Evolutionary conservation across 2,888 invertebrate genomes (phyloP).

Genomic region (Cryptocephalus moraei): DNA sequence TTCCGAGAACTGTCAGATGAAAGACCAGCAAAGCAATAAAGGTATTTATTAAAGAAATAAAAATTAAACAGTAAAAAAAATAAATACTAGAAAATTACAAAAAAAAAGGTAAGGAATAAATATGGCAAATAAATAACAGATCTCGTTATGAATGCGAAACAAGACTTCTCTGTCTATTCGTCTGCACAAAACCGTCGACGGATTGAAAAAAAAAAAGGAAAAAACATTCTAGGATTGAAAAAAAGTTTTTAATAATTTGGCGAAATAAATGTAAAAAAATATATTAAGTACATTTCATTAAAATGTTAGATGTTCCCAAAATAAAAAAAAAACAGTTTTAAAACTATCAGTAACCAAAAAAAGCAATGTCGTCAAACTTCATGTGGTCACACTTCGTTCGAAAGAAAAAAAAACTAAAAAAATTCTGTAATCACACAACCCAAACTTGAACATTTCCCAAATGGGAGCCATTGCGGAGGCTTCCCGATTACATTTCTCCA

Average conservation of each 20-base stretch:
- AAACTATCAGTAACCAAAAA: too few relatives aligned
- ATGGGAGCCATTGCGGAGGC: too few relatives aligned
- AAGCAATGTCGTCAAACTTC: too few relatives aligned
- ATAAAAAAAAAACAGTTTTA: not conserved
- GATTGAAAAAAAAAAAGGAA: not conserved
- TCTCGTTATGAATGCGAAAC: not conserved
- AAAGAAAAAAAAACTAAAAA: too few relatives aligned
- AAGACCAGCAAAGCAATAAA: slow-evolving; percentile 17
- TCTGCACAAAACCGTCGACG: not conserved
- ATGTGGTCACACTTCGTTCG: too few relatives aligned
- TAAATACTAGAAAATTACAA: slow-evolving; percentile 21
- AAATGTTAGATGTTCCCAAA: not conserved
- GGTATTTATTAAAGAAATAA: slow-evolving; percentile 21
- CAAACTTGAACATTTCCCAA: too few relatives aligned
- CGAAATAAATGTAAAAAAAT: not conserved
- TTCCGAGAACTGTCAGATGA: not conserved
- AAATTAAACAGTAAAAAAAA: slow-evolving; percentile 21
- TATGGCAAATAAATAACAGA: slow-evolving; percentile 20
- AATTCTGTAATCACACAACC: too few relatives aligned
- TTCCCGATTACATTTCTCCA: too few relatives aligned
- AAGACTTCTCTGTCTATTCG: not conserved
- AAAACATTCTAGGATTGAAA: not conserved
- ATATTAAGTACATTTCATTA: not conserved
- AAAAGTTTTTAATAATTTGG: not conserved
- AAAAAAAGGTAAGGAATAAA: slow-evolving; percentile 17